Base-by-base conservation (phyloP, 2,797 vertebrate species). In the Microtus agrestis region DNA sequence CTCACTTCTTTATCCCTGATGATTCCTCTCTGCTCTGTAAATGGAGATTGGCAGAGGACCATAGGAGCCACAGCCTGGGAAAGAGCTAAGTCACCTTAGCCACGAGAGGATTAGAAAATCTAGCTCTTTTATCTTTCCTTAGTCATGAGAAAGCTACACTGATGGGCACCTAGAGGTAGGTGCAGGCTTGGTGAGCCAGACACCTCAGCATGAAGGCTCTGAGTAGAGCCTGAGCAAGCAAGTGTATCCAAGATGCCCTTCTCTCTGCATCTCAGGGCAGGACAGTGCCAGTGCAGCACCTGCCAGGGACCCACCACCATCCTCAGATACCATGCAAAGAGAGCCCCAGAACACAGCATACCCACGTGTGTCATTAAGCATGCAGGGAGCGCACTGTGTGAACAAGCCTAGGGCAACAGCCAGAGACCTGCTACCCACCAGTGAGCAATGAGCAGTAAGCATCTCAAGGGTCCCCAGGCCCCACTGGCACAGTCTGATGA, bases 1-100 rank as follows among this genome's bases (percentile, higher is more conserved):
- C 48, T 92, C 71, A 29, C 63, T 73, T 84, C 88, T 56, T 63
- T 84, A 21, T 82, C 87, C 10, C n/a, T 91, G 48, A 31, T 82
- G 51, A 69, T 63, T 61, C 86, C 67, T 93, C 95, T 82, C 23
- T 29, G 46, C 19, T 54, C 54, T 92, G 25, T 81, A 76, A 87
- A 51, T 69, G 21, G 51, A 92, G 51, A 69, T 2, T 54, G 61
- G 54, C 43, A 78, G 63, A 89, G 21, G 56, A 74, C 27, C 21
- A 43, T 40, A 19, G 90, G 10, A n/a, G 6, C 19, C 21, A 69
- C 54, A 65, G 46, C 59, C 69, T n/a, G 17, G 40, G 11, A 51
- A 23, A 27, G 59, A 46, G 34, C 48, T 51, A 81, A 37, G 69
- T 87, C 63, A 63, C 71, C 56, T 78, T 43, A 89, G 43, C 27